phyloP scores from a whole-genome alignment of 2,888 invertebrate species.

The Sylvicola fuscatus region DNA sequence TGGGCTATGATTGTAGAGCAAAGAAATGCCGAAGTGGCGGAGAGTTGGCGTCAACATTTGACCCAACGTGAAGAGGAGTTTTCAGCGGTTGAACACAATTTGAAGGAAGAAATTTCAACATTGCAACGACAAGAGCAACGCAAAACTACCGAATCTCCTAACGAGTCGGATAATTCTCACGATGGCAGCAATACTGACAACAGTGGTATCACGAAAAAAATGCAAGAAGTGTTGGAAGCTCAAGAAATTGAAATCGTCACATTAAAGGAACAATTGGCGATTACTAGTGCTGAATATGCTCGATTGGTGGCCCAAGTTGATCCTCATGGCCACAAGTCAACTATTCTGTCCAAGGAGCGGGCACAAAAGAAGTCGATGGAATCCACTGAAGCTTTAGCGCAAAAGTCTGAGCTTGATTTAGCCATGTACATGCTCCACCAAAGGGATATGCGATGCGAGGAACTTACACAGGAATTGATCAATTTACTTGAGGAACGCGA shows the following conservation, averaged over 20 bases:
- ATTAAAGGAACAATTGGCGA: conserved; percentile 42
- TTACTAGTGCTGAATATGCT: conserved; percentile 36
- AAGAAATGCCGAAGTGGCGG: conserved; percentile 43
- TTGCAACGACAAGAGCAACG: conserved; percentile 18
- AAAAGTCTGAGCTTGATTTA: conserved; percentile 49
- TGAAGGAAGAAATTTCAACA: conserved; percentile 29
- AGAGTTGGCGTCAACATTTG: conserved; percentile 47
- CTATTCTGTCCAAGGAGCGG: conserved; percentile 3
- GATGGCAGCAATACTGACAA: conserved; percentile 7
- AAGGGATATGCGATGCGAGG: conserved; percentile 68
- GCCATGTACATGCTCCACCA: conserved; percentile 73
- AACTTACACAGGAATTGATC: conserved; percentile 64
- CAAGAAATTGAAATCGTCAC: conserved; percentile 56
- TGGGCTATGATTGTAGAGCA: conserved; percentile 38
- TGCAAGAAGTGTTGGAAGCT: conserved; percentile 36
- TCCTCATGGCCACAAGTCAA: conserved; percentile 14
- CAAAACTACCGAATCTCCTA: conserved; percentile 5
- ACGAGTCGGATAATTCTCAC: conserved; percentile 1
- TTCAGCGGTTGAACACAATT: conserved; percentile 28
- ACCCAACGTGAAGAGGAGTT: conserved; percentile 41
- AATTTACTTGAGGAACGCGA: conserved; percentile 70
- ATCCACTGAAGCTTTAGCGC: conserved; percentile 4
- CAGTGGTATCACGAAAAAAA: conserved; percentile 20
- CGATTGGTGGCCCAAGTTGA: conserved; percentile 25
- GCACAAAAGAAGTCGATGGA: conserved; percentile 2